Evolutionary conservation across 2,888 invertebrate genomes (phyloP), one percentile per base, ranked within the genome.

Genomic region (Leucania comma): DNA sequence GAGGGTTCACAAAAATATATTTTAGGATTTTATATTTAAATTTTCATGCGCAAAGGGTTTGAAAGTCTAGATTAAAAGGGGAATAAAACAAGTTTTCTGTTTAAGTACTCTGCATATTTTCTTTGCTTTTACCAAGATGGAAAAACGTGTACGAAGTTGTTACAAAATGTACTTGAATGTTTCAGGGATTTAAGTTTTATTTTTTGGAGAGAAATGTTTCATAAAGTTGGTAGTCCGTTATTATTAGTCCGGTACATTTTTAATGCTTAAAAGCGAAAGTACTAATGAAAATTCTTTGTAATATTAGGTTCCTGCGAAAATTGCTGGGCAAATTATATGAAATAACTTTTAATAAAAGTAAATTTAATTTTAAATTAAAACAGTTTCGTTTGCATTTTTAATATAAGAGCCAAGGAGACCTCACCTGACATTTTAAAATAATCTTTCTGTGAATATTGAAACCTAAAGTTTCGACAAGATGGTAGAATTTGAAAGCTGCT

Each of bases 1-100:
- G 50, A 60, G 67, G 70, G 78, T 71, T 64, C 57, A 65, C 74
- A 72, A 75, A 75, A 84, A 80, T 75, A 70, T 68, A 59, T 78
- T 71, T 83, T 72, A 54, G 53, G 57, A 75, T 68, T 67, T 67
- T 60, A 68, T 53, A 62, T 81, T 74, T 26, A 74, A 69, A 78
- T 68, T 71, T 76, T 65, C 56, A 69, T 46, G 10, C 29, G 66
- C 58, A 68, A 72, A 70, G 68, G 71, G 73, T 68, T 68, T 61
- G 6, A 54, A 63, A 68, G 10, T 58, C 51, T 64, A 72, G 66
- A 81, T 75, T 68, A 69, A 70, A 69, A 77, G 20, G 59, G 65
- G 32, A 80, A 70, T 66, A 61, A 71, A 75, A 72, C 35, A 72
- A 68, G 48, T 65, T 64, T 51, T 59, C 38, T 76, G 4, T 75